Evolutionary conservation across 2,797 vertebrate genomes (phyloP).

Genomic region (Enteromius unitaeniatus): DNA sequence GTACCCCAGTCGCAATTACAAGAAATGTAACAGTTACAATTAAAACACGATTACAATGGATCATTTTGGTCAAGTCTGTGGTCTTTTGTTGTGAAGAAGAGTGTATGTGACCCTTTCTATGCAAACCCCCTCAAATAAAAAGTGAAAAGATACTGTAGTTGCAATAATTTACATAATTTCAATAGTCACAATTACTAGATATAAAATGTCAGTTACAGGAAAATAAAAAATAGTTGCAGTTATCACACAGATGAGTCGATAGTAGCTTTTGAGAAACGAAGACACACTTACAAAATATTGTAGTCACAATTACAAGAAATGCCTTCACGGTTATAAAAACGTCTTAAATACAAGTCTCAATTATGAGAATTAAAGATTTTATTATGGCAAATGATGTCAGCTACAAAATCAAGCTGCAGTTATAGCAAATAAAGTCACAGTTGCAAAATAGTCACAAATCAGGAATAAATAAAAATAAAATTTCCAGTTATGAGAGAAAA

Average conservation of each 20-base stretch:
- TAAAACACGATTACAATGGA: background rate
- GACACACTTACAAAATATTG: too few species aligned
- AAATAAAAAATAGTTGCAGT: background rate
- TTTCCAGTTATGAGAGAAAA: too few species aligned
- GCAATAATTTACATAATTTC: background rate
- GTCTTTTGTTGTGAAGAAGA: too few species aligned
- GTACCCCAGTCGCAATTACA: background rate
- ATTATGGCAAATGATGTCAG: too few species aligned
- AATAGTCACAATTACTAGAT: background rate
- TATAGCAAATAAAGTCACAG: background rate
- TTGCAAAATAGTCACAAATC: too few species aligned
- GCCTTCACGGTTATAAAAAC: background rate
- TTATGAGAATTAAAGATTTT: background rate
- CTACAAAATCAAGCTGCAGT: too few species aligned
- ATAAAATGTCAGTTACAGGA: background rate
- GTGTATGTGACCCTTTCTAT: too few species aligned
- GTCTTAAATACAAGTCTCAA: background rate
- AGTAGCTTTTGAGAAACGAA: too few species aligned
- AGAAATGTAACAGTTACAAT: background rate
- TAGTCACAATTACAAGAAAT: background rate
- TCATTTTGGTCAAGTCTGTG: too few species aligned
- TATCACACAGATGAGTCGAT: background rate
- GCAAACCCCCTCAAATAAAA: too few species aligned
- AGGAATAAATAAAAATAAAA: too few species aligned
- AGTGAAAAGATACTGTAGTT: background rate